Evolutionary conservation across 2,113 vertebrate species (phyloP).

Genomic region (Heteronetta atricapilla): DNA sequence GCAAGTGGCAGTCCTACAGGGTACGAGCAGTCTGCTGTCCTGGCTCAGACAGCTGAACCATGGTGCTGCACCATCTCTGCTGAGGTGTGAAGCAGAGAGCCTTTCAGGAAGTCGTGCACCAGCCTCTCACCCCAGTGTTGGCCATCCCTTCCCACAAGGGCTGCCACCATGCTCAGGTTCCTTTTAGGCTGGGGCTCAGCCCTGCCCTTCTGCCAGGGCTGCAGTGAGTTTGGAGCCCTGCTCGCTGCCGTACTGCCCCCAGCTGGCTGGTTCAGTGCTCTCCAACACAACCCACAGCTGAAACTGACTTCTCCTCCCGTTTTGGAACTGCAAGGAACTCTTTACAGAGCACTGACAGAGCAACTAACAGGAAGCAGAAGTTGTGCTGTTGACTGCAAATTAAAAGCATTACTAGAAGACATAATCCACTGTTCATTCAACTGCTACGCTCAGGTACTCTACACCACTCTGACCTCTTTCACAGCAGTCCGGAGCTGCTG

Average conservation of each 20-base stretch:
- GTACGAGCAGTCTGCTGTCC: not conserved
- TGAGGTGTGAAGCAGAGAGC: rapidly evolving
- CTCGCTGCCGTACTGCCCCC: not conserved
- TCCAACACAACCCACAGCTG: not conserved
- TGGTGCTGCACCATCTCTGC: not conserved
- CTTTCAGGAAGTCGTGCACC: not conserved
- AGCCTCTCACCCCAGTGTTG: not conserved
- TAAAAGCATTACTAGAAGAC: not conserved
- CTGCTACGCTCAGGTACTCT: rapidly evolving
- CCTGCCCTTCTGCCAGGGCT: not conserved
- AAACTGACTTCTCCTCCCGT: not conserved
- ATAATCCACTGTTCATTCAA: not conserved
- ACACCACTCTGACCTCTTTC: constrained; percentile 84
- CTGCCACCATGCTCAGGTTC: not conserved
- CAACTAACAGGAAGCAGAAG: not conserved
- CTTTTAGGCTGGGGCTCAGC: not conserved
- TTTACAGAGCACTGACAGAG: not conserved
- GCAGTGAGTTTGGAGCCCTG: not conserved
- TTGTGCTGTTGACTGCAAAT: not conserved
- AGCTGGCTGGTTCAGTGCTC: not conserved
- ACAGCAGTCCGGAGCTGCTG: constrained; percentile 87
- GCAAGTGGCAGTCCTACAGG: not conserved
- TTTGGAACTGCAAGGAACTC: not conserved
- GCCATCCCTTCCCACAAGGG: not conserved
- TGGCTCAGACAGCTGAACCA: rapidly evolving